Conservation (phyloP, 2,797 vertebrate species). For the Brachymystax lenok region DNA sequence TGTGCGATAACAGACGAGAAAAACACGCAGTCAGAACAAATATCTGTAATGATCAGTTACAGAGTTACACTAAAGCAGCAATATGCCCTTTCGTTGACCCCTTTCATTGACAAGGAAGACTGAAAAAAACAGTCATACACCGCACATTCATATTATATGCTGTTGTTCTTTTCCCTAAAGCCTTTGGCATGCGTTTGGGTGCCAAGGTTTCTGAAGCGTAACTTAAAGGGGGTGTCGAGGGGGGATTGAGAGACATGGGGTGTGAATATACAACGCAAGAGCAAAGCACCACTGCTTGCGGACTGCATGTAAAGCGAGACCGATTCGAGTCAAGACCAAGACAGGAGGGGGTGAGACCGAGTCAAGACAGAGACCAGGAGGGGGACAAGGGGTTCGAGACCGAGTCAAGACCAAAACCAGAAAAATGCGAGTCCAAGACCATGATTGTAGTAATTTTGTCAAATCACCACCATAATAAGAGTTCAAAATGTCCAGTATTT, state of each 20-base stretch:
- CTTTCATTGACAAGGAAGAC: slow-evolving; percentile 5
- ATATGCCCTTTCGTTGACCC: not conserved
- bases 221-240: slow-evolving; percentile 5
- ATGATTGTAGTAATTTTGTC: too few relatives aligned
- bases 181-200: slow-evolving; percentile 25
- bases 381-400: too few relatives aligned
- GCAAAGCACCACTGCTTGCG: slow-evolving; percentile 52
- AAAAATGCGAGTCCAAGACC: too few relatives aligned
- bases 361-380: too few relatives aligned
- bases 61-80: not conserved
- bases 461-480: too few relatives aligned
- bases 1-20: not conserved
- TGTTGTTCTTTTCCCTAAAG: slow-evolving; percentile 19
- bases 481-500: too few relatives aligned
- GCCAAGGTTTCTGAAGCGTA: slow-evolving; percentile 35
- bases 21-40: not conserved
- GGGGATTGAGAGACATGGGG: slow-evolving; percentile 23
- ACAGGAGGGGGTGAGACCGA: too few relatives aligned
- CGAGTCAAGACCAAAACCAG: too few relatives aligned
- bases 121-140: slow-evolving; percentile 23
- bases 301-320: slow-evolving; percentile 26
- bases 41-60: not conserved
- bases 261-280: slow-evolving; percentile 48
- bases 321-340: too few relatives aligned
- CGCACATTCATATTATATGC: slow-evolving; percentile 28